phyloP scores from a whole-genome alignment of 2,888 invertebrate species.

The Drosophila fulvimacula region DNA sequence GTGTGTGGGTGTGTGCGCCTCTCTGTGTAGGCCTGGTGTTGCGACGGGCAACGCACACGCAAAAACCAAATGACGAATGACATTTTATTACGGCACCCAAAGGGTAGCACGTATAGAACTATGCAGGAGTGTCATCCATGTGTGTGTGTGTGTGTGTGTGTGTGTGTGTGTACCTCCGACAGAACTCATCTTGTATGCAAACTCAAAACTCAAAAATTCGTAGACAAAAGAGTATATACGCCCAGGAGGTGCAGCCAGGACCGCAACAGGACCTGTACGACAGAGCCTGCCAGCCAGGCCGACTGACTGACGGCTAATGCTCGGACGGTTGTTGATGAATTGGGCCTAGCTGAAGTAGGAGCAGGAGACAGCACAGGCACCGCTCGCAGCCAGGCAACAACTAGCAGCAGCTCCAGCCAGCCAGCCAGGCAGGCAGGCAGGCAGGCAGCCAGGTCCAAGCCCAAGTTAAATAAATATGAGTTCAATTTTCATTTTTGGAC shows the following conservation, averaged over 20 bases:
- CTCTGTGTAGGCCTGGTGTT: slow-evolving; percentile 19
- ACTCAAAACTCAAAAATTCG: slow-evolving; percentile 81
- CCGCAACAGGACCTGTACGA: slow-evolving; percentile 23
- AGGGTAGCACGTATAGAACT: slow-evolving; percentile 64
- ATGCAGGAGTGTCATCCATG: slow-evolving; percentile 1
- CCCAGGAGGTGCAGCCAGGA: slow-evolving; percentile 43
- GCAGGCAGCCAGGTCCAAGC: slow-evolving; percentile 30
- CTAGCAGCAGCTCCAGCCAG: background rate
- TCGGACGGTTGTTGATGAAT: slow-evolving; percentile 75
- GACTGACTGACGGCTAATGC: slow-evolving; percentile 63
- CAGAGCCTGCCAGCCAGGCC: slow-evolving; percentile 10
- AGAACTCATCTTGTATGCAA: slow-evolving; percentile 81
- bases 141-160: slow-evolving; percentile 13
- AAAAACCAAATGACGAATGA: slow-evolving; percentile 82
- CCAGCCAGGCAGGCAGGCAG: too few species aligned
- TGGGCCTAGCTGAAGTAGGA: slow-evolving; percentile 64
- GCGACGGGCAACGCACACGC: slow-evolving; percentile 65
- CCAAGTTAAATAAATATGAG: slow-evolving; percentile 80
- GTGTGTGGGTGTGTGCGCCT: background rate
- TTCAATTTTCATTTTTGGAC: slow-evolving; percentile 79
- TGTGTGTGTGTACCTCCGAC: slow-evolving; percentile 46
- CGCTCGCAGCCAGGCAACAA: slow-evolving; percentile 11
- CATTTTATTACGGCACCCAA: slow-evolving; percentile 81
- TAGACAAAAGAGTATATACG: slow-evolving; percentile 77
- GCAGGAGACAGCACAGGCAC: background rate